A percentile compares a stretch with the other conserved stretches of the same genome.
phyloP scores from a whole-genome alignment of 2,888 invertebrate species.

The Lysandra coridon region DNA sequence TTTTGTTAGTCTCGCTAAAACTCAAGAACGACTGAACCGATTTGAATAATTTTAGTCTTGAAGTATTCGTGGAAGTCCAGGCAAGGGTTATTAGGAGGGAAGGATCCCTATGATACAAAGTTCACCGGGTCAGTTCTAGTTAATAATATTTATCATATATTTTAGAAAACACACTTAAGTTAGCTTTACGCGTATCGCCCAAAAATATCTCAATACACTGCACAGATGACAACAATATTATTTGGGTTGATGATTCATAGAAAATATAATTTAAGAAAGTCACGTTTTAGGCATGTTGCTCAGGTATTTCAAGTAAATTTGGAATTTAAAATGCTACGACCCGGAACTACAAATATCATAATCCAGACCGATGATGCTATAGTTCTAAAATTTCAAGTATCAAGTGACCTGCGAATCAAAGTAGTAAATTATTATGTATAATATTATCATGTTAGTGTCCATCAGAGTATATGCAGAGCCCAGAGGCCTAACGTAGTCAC shows the following conservation, averaged over 20 bases:
- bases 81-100: too few species aligned
- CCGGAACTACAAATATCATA: constrained; percentile 22
- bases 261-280: not conserved
- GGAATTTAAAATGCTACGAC: constrained; percentile 3
- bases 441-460: not conserved
- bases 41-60: too few species aligned
- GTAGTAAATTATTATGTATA: not conserved
- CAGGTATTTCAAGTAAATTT: constrained; percentile 12
- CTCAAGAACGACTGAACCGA: too few species aligned
- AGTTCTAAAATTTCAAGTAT: not conserved
- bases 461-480: too few species aligned
- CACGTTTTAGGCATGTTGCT: constrained; percentile 1
- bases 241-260: not conserved
- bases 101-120: too few species aligned
- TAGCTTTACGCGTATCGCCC: not conserved
- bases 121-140: too few species aligned
- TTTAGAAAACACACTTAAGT: too few species aligned
- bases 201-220: not conserved
- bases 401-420: not conserved
- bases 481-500: too few species aligned
- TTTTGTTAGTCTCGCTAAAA: too few species aligned
- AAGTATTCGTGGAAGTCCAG: too few species aligned
- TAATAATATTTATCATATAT: too few species aligned
- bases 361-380: not conserved
- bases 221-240: not conserved